These are phyloP conservation scores for Strigamia transsilvanica DNA, from an alignment of 2,888 invertebrate species.

Conservation along the genomic window DNA sequence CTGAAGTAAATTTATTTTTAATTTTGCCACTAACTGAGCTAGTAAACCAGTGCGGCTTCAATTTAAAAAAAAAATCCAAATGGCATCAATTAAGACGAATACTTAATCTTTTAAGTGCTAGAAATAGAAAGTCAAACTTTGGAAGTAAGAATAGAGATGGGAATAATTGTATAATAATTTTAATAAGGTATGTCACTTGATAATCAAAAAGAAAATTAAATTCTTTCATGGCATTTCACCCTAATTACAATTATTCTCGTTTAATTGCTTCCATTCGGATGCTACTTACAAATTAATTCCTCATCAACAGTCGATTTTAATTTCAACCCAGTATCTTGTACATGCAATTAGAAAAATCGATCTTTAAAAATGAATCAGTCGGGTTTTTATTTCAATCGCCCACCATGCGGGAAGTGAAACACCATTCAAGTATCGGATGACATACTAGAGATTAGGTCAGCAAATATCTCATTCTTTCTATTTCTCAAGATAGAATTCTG, in stretches of 20 bases:
- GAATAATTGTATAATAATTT: neutral
- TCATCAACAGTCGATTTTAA: conserved; percentile 16
- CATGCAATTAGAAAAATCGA: neutral
- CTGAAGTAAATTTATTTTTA: neutral
- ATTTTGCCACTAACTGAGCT: neutral
- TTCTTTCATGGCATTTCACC: conserved; percentile 26
- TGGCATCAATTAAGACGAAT: neutral
- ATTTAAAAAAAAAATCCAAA: neutral
- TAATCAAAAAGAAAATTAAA: conserved; percentile 7
- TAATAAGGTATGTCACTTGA: conserved; percentile 25
- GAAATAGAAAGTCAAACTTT: neutral
- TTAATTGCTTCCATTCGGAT: neutral
- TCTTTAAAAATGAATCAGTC: neutral
- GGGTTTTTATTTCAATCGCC: neutral
- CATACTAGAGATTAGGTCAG: conserved; percentile 5
- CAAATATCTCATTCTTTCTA: conserved; percentile 1
- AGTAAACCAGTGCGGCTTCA: neutral
- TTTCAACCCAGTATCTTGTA: neutral
- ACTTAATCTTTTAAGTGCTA: neutral
- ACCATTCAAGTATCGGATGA: neutral
- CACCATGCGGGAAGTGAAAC: neutral
- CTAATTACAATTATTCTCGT: conserved; percentile 9
- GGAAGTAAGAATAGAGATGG: neutral
- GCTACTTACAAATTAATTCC: neutral
- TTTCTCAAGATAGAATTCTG: conserved; percentile 25